Evolutionary conservation across 1,140 invertebrate species (phyloP).

Genomic region (Batillaria attramentaria): DNA sequence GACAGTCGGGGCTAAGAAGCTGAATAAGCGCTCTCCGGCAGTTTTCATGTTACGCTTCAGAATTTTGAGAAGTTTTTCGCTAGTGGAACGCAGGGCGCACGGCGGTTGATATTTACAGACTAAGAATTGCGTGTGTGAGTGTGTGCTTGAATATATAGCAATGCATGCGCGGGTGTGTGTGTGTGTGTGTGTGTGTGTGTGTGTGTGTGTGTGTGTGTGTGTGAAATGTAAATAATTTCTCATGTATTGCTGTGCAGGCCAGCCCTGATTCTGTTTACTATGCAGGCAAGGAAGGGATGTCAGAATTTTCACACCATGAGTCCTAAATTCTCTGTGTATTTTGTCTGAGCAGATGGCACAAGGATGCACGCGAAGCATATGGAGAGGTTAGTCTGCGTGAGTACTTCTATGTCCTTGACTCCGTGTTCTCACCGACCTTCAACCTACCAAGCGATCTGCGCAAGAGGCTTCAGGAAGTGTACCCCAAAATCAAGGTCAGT

Average conservation of each 20-base stretch:
- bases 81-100: too few relatives aligned
- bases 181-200: not conserved
- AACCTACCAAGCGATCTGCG: constrained; percentile 57
- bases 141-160: not conserved
- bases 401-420: constrained; percentile 68
- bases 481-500: constrained; percentile 69
- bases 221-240: not conserved
- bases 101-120: not conserved
- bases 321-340: too few relatives aligned
- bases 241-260: too few relatives aligned
- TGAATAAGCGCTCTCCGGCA: too few relatives aligned
- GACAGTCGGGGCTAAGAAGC: too few relatives aligned
- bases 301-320: not conserved
- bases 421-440: constrained; percentile 57
- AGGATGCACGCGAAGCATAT: constrained; percentile 49
- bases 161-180: not conserved
- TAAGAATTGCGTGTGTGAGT: not conserved
- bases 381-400: constrained; percentile 60
- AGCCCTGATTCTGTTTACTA: too few relatives aligned
- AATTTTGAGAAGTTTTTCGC: too few relatives aligned
- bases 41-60: too few relatives aligned
- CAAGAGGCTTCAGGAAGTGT: constrained; percentile 62
- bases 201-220: constrained; percentile 2
- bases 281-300: not conserved
- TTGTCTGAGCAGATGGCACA: constrained; percentile 47